phyloP scores from a whole-genome alignment of 2,888 invertebrate species.

The Blastobasis lacticolella region DNA sequence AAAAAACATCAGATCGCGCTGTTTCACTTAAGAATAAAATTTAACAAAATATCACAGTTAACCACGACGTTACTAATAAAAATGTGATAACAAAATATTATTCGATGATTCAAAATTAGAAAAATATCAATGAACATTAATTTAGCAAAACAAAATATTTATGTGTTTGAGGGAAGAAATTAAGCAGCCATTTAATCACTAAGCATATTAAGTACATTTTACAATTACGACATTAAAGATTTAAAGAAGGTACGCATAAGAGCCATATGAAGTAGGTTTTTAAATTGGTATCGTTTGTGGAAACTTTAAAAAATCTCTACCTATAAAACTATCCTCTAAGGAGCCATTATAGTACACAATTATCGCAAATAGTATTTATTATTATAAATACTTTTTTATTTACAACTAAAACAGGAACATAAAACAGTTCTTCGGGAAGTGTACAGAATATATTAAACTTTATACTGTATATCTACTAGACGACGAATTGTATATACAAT shows the following conservation, averaged over 20 bases:
- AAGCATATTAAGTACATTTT: slow-evolving; percentile 66
- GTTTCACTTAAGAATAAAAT: slow-evolving; percentile 64
- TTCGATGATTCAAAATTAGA: slow-evolving; percentile 26
- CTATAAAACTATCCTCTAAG: slow-evolving; percentile 14
- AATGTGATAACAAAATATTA: slow-evolving; percentile 48
- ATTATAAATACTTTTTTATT: slow-evolving; percentile 57
- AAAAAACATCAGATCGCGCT: slow-evolving; percentile 45
- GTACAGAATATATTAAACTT: slow-evolving; percentile 65
- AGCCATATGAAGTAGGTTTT: slow-evolving; percentile 39
- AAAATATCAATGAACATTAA: slow-evolving; percentile 19
- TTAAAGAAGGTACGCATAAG: slow-evolving; percentile 49
- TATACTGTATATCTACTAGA: slow-evolving; percentile 50
- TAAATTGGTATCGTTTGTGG: slow-evolving; percentile 52
- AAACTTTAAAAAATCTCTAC: slow-evolving; percentile 45
- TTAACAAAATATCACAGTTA: slow-evolving; percentile 74
- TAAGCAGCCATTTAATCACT: slow-evolving; percentile 33
- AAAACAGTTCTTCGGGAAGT: slow-evolving; percentile 68
- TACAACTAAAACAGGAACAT: slow-evolving; percentile 72
- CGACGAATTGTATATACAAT: slow-evolving; percentile 58
- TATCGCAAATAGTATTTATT: slow-evolving; percentile 29
- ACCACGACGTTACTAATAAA: slow-evolving; percentile 62
- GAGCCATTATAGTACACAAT: slow-evolving; percentile 7
- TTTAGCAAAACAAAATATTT: slow-evolving; percentile 16
- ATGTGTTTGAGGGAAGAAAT: slow-evolving; percentile 27
- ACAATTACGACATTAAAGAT: slow-evolving; percentile 62